Conservation (phyloP, 2,797 vertebrate genomes). For the Coranthus polyacanthus region DNA sequence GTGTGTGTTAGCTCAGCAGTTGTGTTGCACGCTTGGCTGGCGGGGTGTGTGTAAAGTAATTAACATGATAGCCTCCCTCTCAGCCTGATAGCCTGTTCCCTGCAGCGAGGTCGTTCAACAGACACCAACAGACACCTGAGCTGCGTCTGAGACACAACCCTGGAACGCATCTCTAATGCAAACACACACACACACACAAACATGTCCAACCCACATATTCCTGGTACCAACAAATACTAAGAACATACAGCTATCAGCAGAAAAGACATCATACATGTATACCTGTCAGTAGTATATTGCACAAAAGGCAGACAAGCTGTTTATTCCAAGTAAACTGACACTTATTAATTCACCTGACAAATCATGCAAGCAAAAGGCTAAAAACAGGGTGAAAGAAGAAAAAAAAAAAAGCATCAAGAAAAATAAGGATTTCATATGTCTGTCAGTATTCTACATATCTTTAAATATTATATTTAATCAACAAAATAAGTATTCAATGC, state of each 20-base stretch:
- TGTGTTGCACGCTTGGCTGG: slow-evolving; percentile 78
- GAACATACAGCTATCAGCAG: slow-evolving; percentile 58
- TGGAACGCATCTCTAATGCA: slow-evolving; percentile 70
- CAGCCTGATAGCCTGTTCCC: slow-evolving; percentile 83
- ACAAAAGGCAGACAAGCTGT: slow-evolving; percentile 45
- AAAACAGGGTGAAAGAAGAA: slow-evolving; percentile 16
- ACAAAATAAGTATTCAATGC: slow-evolving; percentile 2
- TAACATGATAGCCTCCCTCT: slow-evolving; percentile 85
- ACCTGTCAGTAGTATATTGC: slow-evolving; percentile 42
- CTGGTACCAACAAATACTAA: slow-evolving; percentile 62
- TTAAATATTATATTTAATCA: slow-evolving; percentile 2
- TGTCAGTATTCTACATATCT: slow-evolving; percentile 1
- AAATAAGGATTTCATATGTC: background rate
- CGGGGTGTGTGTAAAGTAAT: slow-evolving; percentile 84
- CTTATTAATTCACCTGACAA: slow-evolving; percentile 59
- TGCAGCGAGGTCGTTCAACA: slow-evolving; percentile 84
- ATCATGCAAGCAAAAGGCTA: slow-evolving; percentile 32
- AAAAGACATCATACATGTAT: slow-evolving; percentile 53
- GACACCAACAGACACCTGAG: slow-evolving; percentile 81
- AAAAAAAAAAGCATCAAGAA: slow-evolving; percentile 19
- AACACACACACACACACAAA: slow-evolving; percentile 60
- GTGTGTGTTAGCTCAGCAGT: slow-evolving; percentile 68
- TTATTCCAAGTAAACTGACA: slow-evolving; percentile 45
- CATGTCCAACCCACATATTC: slow-evolving; percentile 54
- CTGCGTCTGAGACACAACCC: slow-evolving; percentile 74